Evolutionary conservation across 2,113 vertebrate genomes (phyloP), one percentile per base, ranked within the genome.

Genomic region (Ursus arctos): DNA sequence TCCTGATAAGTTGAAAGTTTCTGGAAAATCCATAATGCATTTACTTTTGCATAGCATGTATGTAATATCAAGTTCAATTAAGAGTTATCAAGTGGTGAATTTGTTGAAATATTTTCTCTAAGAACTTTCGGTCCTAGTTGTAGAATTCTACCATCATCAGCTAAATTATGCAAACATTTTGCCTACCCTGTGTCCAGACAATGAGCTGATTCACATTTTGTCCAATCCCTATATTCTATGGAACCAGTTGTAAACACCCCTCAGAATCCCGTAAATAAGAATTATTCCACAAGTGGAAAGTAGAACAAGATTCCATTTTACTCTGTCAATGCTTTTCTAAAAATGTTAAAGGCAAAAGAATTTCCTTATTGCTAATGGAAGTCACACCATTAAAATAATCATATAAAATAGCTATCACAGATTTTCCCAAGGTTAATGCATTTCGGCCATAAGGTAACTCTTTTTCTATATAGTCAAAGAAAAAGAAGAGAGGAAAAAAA

Each of bases 291-390:
- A 33, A 90, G 2, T 33, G 13, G n/a, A 90, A 69, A 63, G 24
- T 9, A 89, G n/a, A 71, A 33, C 15, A 97, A 90, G 49, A 86
- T 82, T 85, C 15, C 18, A 72, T 77, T 91, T 91, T 36, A 67
- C 15, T 82, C 4, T 83, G 12, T 51, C 33, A 81, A 80, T 22
- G 14, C 21, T 33, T 65, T 85, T 74, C 57, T 81, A 53, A 67
- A 94, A 90, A 63, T 65, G 19, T 67, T 55, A 86, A 67, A 6
- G 13, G 19, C 21, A 93, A 67, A 51, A 82, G 15, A 49, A 59
- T 36, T 82, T 49, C 59, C 16, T 95, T 83, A 22, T 82, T 63
- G 11, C 1, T 80, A 81, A 86, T 86, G 24, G 22, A 87, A 80
- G 22, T 51, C 40, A 76, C 8, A 18, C 33, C 71, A 76, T 82